These are phyloP conservation scores for Plusia festucae DNA, from an alignment of 2,888 invertebrate genomes.

Conservation along the genomic window DNA sequence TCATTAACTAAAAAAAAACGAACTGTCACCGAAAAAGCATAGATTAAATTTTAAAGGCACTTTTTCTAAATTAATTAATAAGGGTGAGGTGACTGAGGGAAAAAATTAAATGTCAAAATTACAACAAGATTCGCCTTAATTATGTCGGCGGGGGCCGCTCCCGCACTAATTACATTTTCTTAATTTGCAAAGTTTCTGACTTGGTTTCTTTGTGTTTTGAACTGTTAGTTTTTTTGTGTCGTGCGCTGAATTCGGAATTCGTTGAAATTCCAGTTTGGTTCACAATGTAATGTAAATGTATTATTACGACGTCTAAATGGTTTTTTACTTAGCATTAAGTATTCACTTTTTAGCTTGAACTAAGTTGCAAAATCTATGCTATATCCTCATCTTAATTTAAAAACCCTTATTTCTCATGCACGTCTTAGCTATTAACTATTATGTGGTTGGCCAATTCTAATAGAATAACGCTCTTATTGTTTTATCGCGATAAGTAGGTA, in stretches of 20 bases:
- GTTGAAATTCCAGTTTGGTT: background rate
- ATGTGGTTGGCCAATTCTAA: too few relatives aligned
- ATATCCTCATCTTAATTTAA: too few relatives aligned
- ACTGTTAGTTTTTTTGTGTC: conserved; percentile 35
- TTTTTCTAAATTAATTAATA: conserved; percentile 87
- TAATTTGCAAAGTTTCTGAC: conserved; percentile 85
- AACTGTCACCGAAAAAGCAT: conserved; percentile 82
- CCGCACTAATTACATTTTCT: conserved; percentile 87
- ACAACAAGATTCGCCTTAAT: conserved; percentile 88
- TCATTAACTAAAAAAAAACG: conserved; percentile 79
- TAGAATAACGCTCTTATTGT: too few relatives aligned
- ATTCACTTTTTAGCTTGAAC: too few relatives aligned
- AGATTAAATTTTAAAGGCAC: conserved; percentile 87
- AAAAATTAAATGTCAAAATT: conserved; percentile 89
- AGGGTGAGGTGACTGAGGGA: conserved; percentile 77
- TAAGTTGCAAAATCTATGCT: too few relatives aligned
- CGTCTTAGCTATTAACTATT: too few relatives aligned
- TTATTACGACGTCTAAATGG: background rate
- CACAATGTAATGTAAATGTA: background rate
- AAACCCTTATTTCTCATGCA: too few relatives aligned
- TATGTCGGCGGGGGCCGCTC: conserved; percentile 76
- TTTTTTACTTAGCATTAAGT: background rate
- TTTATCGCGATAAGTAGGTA: background rate
- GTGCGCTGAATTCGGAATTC: conserved; percentile 14
- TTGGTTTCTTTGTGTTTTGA: conserved; percentile 51